Conservation (phyloP, 2,113 vertebrate species). For the Taxidea taxus region DNA sequence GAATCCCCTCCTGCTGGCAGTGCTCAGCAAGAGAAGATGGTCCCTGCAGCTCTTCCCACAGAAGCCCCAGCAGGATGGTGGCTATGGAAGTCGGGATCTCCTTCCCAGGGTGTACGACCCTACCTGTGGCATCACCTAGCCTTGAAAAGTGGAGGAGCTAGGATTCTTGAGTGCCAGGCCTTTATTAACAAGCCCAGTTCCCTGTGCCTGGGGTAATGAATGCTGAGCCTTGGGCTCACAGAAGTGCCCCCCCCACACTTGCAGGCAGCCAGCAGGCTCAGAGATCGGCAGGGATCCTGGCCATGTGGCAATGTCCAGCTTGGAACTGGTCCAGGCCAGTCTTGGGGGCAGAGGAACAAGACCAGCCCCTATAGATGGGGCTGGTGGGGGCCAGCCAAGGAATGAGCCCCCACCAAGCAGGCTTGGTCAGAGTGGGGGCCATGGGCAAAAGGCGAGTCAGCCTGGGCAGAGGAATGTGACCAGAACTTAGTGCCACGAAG, state of each 20-base stretch:
- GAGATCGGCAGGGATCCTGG: neutral
- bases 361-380: neutral
- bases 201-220: neutral
- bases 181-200: neutral
- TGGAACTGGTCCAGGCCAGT: neutral
- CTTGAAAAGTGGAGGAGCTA: neutral
- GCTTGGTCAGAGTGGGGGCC: neutral
- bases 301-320: neutral
- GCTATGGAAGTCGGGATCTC: neutral
- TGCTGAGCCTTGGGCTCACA: neutral
- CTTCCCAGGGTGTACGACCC: rapidly evolving
- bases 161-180: too few relatives aligned
- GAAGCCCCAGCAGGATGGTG: neutral
- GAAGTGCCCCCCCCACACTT: neutral
- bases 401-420: neutral
- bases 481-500: neutral
- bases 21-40: neutral
- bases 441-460: rapidly evolving
- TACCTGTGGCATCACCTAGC: neutral
- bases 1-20: neutral
- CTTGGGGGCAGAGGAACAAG: neutral
- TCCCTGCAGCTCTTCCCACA: neutral
- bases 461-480: neutral
- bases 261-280: neutral
- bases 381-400: neutral